These are phyloP conservation scores for Drymonia ruficornis DNA, from an alignment of 2,888 invertebrate genomes.

Conservation along the genomic window DNA sequence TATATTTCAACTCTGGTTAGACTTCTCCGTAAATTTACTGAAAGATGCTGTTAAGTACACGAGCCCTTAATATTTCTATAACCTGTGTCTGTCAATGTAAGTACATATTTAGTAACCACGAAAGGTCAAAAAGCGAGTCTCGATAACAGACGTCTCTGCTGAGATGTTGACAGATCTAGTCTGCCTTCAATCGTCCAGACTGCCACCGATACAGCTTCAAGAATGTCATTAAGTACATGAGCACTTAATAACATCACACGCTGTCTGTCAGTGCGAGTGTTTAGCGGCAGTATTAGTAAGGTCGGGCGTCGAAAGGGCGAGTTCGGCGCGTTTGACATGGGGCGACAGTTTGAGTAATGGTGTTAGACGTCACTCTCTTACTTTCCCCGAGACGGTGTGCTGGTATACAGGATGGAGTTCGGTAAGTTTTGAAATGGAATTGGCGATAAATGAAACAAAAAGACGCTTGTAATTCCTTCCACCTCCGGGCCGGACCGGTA, in stretches of 20 bases:
- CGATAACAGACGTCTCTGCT: background rate
- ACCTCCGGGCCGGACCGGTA: too few relatives aligned
- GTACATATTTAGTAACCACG: background rate
- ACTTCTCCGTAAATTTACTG: too few relatives aligned
- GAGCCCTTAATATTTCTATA: too few relatives aligned
- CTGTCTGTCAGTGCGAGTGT: slow-evolving; percentile 57
- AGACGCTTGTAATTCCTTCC: too few relatives aligned
- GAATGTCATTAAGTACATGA: slow-evolving; percentile 52
- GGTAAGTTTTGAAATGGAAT: slow-evolving; percentile 11
- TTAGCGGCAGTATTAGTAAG: slow-evolving; percentile 65
- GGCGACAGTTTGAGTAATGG: slow-evolving; percentile 82
- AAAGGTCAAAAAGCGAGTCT: background rate
- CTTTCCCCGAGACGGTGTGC: slow-evolving; percentile 47
- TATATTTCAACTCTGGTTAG: too few relatives aligned
- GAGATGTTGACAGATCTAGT: background rate
- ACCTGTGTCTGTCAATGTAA: background rate
- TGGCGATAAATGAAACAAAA: background rate
- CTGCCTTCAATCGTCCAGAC: slow-evolving; percentile 1
- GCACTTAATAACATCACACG: slow-evolving; percentile 70
- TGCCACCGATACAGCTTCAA: slow-evolving; percentile 11
- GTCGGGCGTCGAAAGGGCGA: slow-evolving; percentile 64
- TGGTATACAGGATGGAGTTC: slow-evolving; percentile 29
- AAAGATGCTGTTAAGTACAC: too few relatives aligned
- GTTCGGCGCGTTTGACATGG: slow-evolving; percentile 74
- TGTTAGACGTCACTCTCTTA: slow-evolving; percentile 66